Evolutionary conservation across 92 coral and sea anemone genomes (phyloP).

Genomic region (Umimayanthus kanabou): DNA sequence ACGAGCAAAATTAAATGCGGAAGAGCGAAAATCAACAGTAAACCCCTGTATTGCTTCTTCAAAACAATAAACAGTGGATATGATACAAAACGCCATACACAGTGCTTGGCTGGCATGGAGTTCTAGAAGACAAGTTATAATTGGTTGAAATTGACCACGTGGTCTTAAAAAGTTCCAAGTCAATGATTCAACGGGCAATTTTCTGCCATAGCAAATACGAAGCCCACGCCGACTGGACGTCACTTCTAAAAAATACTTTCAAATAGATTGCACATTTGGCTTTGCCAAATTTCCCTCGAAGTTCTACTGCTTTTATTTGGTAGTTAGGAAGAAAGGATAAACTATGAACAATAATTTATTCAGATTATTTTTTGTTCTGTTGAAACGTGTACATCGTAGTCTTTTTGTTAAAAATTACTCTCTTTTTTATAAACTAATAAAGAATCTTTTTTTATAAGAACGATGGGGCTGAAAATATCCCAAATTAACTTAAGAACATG

Average conservation of each 20-base stretch:
- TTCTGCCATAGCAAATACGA: background rate
- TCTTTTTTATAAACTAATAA: no score
- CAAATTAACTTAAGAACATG: no score
- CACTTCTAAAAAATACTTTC: background rate
- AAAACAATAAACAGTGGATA: background rate
- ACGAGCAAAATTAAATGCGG: background rate
- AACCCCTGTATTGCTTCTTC: background rate
- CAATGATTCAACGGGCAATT: slow-evolving; percentile 1
- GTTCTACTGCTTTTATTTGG: no score
- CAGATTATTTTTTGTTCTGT: no score
- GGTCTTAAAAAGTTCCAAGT: slow-evolving; percentile 9
- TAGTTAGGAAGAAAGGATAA: no score
- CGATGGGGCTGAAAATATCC: no score
- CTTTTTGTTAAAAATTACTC: no score
- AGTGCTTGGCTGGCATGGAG: background rate
- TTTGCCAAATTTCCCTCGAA: no score
- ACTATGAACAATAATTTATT: no score
- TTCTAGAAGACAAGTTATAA: background rate
- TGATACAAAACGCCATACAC: background rate
- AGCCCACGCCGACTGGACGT: no score
- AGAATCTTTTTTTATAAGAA: no score
- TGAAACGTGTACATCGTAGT: no score
- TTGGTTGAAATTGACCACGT: slow-evolving; percentile 31
- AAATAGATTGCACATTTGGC: background rate
- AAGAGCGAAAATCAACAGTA: background rate